A percentile compares a stretch with the other conserved stretches of the same genome.
Conservation (phyloP, 2,888 invertebrate species). For the Drosophila gaucha region DNA sequence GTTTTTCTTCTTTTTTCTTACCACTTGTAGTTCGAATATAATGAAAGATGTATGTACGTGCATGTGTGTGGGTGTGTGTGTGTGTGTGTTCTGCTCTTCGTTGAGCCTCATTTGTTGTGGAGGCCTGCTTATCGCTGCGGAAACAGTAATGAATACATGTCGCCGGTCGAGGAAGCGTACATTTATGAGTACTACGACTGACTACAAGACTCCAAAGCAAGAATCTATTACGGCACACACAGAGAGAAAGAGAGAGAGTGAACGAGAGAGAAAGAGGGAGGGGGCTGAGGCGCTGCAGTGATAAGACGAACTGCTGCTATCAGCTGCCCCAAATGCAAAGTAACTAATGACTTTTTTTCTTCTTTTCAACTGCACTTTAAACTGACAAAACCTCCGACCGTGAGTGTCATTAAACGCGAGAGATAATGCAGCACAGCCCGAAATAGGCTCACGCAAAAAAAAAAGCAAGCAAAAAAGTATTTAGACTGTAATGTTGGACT, state of each 20-base stretch:
- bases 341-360: slow-evolving; percentile 69
- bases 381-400: slow-evolving; percentile 49
- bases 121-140: slow-evolving; percentile 77
- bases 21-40: slow-evolving; percentile 58
- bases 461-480: slow-evolving; percentile 4
- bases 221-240: slow-evolving; percentile 68
- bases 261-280: background rate
- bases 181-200: slow-evolving; percentile 10
- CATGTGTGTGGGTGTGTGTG: background rate
- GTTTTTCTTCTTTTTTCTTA: background rate
- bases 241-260: background rate
- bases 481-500: background rate
- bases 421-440: slow-evolving; percentile 55
- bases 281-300: slow-evolving; percentile 23
- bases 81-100: slow-evolving; percentile 13
- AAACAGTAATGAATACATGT: slow-evolving; percentile 80
- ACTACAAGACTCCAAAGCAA: slow-evolving; percentile 24
- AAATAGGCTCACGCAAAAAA: slow-evolving; percentile 53
- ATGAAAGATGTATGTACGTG: slow-evolving; percentile 41
- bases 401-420: slow-evolving; percentile 69
- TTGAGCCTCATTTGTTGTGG: slow-evolving; percentile 58
- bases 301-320: slow-evolving; percentile 56
- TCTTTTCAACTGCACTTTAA: slow-evolving; percentile 59
- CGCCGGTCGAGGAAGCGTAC: slow-evolving; percentile 57
- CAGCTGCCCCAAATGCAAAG: slow-evolving; percentile 77